phyloP scores from a whole-genome alignment of 2,888 invertebrate genomes.

The Sesia apiformis region DNA sequence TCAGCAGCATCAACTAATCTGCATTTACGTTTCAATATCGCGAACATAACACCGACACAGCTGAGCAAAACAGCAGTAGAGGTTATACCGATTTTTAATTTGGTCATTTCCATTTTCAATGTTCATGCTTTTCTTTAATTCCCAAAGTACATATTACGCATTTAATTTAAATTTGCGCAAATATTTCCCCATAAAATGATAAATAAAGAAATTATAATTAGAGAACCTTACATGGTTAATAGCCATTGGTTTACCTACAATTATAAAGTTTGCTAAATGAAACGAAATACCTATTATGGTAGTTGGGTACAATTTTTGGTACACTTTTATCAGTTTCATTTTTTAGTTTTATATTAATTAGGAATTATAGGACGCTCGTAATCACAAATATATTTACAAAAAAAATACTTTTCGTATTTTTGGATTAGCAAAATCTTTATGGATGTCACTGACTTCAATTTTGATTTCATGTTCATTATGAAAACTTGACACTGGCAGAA shows the following conservation, averaged over 20 bases:
- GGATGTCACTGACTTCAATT: conserved; percentile 2
- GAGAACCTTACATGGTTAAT: no score
- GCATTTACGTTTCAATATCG: conserved; percentile 21
- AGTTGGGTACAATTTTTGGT: no score
- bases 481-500: no score
- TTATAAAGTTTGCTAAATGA: no score
- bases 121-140: background rate
- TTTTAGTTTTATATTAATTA: background rate
- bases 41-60: conserved; percentile 28
- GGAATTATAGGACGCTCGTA: background rate
- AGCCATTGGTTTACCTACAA: no score
- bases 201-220: no score
- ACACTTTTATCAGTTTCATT: no score
- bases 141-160: no score
- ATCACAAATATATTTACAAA: background rate
- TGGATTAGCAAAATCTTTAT: conserved; percentile 1
- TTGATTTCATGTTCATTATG: conserved; percentile 3
- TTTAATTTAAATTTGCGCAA: no score
- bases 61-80: conserved; percentile 25
- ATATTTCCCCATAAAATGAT: no score
- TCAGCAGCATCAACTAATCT: conserved; percentile 22
- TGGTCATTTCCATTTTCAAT: conserved; percentile 21
- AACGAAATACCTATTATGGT: no score
- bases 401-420: background rate
- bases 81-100: conserved; percentile 24